Percentiles rank a stretch among this genome's conserved stretches.
These are phyloP conservation scores for Lucifuga dentata DNA, from an alignment of 2,113 vertebrate species.

Conservation along the genomic window DNA sequence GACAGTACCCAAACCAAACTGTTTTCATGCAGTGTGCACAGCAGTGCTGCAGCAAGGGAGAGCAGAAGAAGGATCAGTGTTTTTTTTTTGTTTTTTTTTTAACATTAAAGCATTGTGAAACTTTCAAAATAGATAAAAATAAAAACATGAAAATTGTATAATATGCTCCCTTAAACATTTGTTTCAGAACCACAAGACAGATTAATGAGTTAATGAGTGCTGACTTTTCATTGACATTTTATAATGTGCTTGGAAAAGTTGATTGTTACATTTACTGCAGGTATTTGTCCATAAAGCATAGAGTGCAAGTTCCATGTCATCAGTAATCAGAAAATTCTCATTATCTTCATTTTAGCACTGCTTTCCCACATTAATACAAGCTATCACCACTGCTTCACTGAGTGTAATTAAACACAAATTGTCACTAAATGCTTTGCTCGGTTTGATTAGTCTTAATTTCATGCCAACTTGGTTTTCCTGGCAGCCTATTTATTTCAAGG, in stretches of 20 bases:
- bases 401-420: slow-evolving; percentile 22
- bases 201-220: background rate
- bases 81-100: too few species aligned
- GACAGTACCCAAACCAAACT: too few species aligned
- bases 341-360: background rate
- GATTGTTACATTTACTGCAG: too few species aligned
- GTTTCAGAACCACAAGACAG: background rate
- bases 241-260: background rate
- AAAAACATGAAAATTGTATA: too few species aligned
- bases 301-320: background rate
- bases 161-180: slow-evolving; percentile 3
- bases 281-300: too few species aligned
- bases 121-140: too few species aligned
- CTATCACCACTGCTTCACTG: background rate
- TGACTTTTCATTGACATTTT: background rate
- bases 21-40: too few species aligned
- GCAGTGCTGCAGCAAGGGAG: too few species aligned
- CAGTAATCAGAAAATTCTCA: background rate
- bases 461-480: slow-evolving; percentile 51
- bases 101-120: too few species aligned
- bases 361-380: slow-evolving; percentile 6
- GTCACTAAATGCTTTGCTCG: slow-evolving; percentile 16
- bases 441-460: slow-evolving; percentile 50
- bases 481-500: slow-evolving; percentile 55
- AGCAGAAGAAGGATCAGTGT: too few species aligned